A percentile compares a stretch with the other conserved stretches of the same genome.
Conservation (phyloP, 1,140 invertebrate species). For the Daktulosphaira vitifoliae region DNA sequence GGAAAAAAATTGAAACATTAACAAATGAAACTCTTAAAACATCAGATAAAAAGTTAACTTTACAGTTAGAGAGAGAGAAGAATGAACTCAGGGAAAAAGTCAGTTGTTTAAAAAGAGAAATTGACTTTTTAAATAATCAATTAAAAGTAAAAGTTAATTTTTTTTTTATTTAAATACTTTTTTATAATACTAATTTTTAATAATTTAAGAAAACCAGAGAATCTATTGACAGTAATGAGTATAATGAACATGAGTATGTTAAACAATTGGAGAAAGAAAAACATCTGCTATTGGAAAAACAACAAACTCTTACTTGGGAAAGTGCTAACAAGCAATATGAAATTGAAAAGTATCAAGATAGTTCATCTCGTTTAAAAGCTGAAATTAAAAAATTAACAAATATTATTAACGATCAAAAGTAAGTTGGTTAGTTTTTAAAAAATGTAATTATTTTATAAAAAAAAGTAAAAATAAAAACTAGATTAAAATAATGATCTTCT, state of each 20-base stretch:
- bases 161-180: no score
- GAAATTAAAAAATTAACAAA: constrained; percentile 3
- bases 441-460: not conserved
- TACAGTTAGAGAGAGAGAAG: constrained; percentile 18
- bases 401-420: constrained; percentile 26
- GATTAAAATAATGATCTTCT: no score
- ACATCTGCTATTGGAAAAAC: constrained; percentile 13
- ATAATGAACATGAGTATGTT: constrained; percentile 14
- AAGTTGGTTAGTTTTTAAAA: not conserved
- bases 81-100: constrained; percentile 1
- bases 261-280: constrained; percentile 25
- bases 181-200: not conserved
- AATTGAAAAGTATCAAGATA: constrained; percentile 1
- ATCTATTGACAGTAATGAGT: constrained; percentile 15
- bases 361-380: constrained; percentile 3
- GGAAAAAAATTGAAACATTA: constrained; percentile 19
- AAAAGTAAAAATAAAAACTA: no score
- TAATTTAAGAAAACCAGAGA: constrained; percentile 20
- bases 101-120: constrained; percentile 24
- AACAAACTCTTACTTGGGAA: constrained; percentile 19
- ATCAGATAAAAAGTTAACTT: constrained; percentile 7
- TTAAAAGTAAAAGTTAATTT: constrained; percentile 3
- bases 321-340: constrained; percentile 5
- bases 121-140: constrained; percentile 12
- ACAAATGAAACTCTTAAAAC: not conserved